Conservation (phyloP, 2,113 vertebrate species). For the Hyperopisus bebe region DNA sequence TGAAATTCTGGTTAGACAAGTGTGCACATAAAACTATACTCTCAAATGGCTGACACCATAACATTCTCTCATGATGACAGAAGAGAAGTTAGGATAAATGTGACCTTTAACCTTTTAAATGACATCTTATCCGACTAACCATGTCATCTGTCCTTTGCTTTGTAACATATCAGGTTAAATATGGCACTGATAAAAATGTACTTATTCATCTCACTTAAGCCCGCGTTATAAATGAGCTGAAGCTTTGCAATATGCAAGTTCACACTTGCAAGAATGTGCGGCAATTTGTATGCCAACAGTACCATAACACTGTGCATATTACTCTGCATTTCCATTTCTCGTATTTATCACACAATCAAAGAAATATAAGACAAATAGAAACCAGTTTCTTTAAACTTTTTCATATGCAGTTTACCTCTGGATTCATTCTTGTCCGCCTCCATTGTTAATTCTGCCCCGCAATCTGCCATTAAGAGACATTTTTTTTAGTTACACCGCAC, state of each 20-base stretch:
- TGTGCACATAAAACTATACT: background rate
- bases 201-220: background rate
- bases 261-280: background rate
- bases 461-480: conserved; percentile 22
- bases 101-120: conserved; percentile 6
- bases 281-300: background rate
- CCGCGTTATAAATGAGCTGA: background rate
- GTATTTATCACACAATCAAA: background rate
- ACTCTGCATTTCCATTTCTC: background rate
- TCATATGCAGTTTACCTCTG: conserved; percentile 36
- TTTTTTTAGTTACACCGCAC: background rate
- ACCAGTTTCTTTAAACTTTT: background rate
- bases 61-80: background rate
- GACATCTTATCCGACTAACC: conserved; percentile 25
- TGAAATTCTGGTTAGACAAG: background rate
- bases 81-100: background rate
- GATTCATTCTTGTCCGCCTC: conserved; percentile 38
- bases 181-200: background rate
- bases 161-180: background rate
- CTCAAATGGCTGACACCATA: background rate
- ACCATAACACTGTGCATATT: background rate
- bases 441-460: conserved; percentile 32
- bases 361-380: background rate
- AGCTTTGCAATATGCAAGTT: background rate
- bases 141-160: background rate